Evolutionary conservation across 2,888 invertebrate species (phyloP).

Genomic region (Diploptera punctata): DNA sequence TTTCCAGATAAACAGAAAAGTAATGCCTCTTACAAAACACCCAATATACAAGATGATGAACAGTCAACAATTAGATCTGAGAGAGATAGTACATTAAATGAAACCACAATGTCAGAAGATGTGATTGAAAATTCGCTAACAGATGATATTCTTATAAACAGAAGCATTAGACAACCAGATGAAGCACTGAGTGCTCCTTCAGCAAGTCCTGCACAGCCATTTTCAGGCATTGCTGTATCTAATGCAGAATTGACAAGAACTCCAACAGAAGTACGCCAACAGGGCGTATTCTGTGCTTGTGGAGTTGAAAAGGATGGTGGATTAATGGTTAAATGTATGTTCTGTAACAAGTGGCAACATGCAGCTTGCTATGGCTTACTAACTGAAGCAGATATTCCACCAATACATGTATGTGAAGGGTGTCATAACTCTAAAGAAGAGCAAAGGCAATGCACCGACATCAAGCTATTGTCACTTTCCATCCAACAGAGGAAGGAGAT

Average conservation of each 20-base stretch:
- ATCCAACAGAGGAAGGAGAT: neutral
- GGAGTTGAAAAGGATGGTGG: constrained; percentile 12
- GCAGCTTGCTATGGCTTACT: neutral
- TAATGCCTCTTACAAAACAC: no score
- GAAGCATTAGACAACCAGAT: neutral
- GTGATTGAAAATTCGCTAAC: no score
- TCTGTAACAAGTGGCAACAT: constrained; percentile 5
- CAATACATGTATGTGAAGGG: neutral
- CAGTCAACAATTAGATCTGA: no score
- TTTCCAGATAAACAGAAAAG: no score
- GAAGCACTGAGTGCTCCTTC: neutral
- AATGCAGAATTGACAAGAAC: neutral
- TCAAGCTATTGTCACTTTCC: neutral
- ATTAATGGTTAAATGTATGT: neutral
- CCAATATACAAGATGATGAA: no score
- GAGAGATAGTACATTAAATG: no score
- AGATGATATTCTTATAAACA: no score
- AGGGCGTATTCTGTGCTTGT: neutral
- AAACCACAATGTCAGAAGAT: no score
- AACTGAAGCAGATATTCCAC: neutral
- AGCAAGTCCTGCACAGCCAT: neutral
- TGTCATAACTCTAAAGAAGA: neutral
- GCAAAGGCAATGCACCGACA: neutral
- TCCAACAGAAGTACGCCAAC: neutral
- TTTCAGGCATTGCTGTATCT: neutral